Conservation (phyloP, 2,113 vertebrate genomes). For the Sus scrofa region T2T-Sscrofa CM000818.6:58110501-58111000, state of each 20-base stretch:
- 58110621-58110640: constrained; percentile 23
- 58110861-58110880: constrained; percentile 87
- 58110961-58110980: neutral
- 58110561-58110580: constrained; percentile 71
- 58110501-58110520: constrained; percentile 14
- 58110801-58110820: constrained; percentile 77
- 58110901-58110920: neutral
- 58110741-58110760: constrained; percentile 38
- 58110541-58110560: constrained; percentile 43
- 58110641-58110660: constrained; percentile 66
- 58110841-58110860: constrained; percentile 81
- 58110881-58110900: constrained; percentile 84
- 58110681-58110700: constrained; percentile 62
- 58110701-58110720: neutral
- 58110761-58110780: constrained; percentile 19
- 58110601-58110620: constrained; percentile 64
- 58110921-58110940: neutral
- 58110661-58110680: constrained; percentile 67
- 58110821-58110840: constrained; percentile 74
- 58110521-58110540: neutral
- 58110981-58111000: neutral
- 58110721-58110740: constrained; percentile 32
- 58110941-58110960: neutral
- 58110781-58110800: constrained; percentile 73
- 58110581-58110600: constrained; percentile 57